Percentiles rank a stretch among this genome's conserved stretches.
Conservation (phyloP, 2,888 invertebrate genomes). For the Drosophila planitibia region DNA sequence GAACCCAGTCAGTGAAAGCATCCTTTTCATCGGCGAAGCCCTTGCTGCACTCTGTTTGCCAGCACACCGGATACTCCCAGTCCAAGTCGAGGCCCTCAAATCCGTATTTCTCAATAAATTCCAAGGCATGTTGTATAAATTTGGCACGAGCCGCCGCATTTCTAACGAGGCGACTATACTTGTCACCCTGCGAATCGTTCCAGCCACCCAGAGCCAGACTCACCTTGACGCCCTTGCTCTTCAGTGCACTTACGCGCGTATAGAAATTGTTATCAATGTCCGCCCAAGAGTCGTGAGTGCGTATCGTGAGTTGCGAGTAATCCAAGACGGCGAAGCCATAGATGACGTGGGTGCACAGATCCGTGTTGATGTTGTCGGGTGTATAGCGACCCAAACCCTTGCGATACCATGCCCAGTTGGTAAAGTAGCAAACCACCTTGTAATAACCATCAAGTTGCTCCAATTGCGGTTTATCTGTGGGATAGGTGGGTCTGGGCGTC, state of each 20-base stretch:
- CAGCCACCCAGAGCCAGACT: constrained; percentile 96
- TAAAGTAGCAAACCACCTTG: constrained; percentile 95
- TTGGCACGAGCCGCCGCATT: constrained; percentile 89
- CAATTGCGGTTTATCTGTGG: constrained; percentile 82
- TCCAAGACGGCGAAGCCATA: constrained; percentile 97
- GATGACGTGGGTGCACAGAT: constrained; percentile 95
- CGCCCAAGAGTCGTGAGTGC: constrained; percentile 95
- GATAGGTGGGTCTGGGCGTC: constrained; percentile 80
- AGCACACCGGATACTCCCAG: constrained; percentile 94
- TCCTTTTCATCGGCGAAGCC: constrained; percentile 94
- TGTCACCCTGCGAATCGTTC: constrained; percentile 96
- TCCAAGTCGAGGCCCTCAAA: constrained; percentile 98
- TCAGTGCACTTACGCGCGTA: constrained; percentile 92
- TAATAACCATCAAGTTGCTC: constrained; percentile 88
- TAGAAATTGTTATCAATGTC: constrained; percentile 95
- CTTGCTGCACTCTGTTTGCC: constrained; percentile 93
- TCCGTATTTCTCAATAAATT: constrained; percentile 91
- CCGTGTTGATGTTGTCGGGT: constrained; percentile 94
- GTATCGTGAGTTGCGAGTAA: constrained; percentile 91
- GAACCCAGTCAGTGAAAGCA: constrained; percentile 90
- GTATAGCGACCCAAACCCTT: constrained; percentile 92
- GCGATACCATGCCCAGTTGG: constrained; percentile 97
- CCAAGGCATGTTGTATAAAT: constrained; percentile 91
- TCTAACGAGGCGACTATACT: constrained; percentile 94
- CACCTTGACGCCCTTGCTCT: constrained; percentile 92